A percentile compares a stretch with the other conserved stretches of the same genome.
phyloP scores from a whole-genome alignment of 2,888 invertebrate genomes.

The Sarcophaga caerulescens region DNA sequence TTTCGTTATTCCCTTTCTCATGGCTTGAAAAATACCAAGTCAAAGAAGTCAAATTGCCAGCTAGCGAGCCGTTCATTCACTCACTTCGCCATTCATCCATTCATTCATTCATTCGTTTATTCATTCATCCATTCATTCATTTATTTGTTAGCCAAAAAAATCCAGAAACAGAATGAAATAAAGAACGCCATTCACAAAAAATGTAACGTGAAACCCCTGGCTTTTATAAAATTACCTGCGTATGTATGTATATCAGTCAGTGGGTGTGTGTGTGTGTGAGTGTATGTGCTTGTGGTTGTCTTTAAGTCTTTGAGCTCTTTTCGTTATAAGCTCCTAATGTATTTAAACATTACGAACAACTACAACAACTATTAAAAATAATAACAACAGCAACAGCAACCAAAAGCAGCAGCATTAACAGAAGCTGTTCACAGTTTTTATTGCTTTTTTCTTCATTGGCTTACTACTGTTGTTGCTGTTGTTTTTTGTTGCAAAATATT shows the following conservation, averaged over 20 bases:
- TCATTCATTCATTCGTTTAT: not conserved
- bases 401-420: constrained; percentile 28
- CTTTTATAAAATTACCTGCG: not conserved
- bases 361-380: not conserved
- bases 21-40: not conserved
- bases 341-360: constrained; percentile 54
- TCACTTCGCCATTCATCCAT: not conserved
- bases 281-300: constrained; percentile 6
- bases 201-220: not conserved
- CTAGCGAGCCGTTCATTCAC: constrained; percentile 19
- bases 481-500: not conserved
- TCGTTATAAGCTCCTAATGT: constrained; percentile 49
- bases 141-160: too few relatives aligned
- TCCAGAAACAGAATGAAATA: too few relatives aligned
- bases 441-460: not conserved
- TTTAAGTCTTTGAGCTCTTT: not conserved
- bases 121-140: not conserved
- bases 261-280: not conserved
- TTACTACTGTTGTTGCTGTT: not conserved
- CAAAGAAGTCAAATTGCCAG: constrained; percentile 29
- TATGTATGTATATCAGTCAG: not conserved
- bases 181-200: not conserved
- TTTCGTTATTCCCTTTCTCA: not conserved
- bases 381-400: constrained; percentile 5
- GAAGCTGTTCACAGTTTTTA: constrained; percentile 19